A percentile compares a stretch with the other conserved stretches of the same genome.
Conservation (phyloP, 2,888 invertebrate genomes). For the Caenorhabditis drosophilae region DNA sequence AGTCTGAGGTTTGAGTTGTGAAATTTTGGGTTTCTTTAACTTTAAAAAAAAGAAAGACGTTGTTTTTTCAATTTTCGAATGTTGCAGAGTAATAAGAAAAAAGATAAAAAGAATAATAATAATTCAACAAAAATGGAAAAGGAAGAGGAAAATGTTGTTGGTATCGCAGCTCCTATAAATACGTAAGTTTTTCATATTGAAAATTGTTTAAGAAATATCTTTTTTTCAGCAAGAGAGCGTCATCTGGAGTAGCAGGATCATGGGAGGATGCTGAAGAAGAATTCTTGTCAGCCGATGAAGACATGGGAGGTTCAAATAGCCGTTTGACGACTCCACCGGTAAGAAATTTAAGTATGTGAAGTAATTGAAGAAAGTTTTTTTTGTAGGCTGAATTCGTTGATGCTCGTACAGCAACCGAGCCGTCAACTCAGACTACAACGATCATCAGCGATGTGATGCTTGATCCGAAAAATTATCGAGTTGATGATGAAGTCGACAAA, state of each 20-base stretch:
- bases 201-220: too few species aligned
- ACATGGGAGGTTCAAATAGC: slow-evolving; percentile 35
- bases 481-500: slow-evolving; percentile 24
- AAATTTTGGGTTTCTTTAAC: neutral
- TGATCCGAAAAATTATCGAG: slow-evolving; percentile 41
- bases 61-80: too few species aligned
- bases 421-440: neutral
- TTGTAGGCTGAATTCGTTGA: slow-evolving; percentile 27
- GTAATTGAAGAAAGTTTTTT: neutral
- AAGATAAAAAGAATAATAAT: slow-evolving; percentile 1
- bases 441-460: slow-evolving; percentile 26
- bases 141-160: slow-evolving; percentile 8
- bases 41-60: neutral
- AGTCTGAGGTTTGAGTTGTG: too few species aligned
- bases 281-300: slow-evolving; percentile 45
- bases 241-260: slow-evolving; percentile 22
- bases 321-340: slow-evolving; percentile 31
- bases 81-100: neutral
- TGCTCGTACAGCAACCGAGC: slow-evolving; percentile 1
- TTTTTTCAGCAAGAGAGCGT: slow-evolving; percentile 21
- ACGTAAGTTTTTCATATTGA: slow-evolving; percentile 15
- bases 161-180: slow-evolving; percentile 18
- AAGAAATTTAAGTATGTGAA: slow-evolving; percentile 5
- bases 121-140: slow-evolving; percentile 3
- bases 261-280: slow-evolving; percentile 36